These are phyloP conservation scores for Dicyrtoma fusca DNA, from an alignment of 2,888 invertebrate genomes.

Conservation along the genomic window DNA sequence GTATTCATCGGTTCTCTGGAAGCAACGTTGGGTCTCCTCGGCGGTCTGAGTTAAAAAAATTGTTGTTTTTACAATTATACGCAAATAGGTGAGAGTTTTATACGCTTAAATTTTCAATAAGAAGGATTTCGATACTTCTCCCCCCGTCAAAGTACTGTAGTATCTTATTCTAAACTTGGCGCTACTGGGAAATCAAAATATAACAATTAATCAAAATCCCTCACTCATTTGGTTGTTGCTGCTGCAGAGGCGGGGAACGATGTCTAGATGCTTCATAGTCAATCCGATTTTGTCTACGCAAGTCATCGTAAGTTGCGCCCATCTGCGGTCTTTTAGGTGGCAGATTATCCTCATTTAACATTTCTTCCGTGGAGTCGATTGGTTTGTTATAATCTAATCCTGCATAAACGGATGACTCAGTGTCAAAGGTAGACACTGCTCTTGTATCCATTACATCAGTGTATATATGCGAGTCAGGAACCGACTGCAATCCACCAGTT, in stretches of 20 bases:
- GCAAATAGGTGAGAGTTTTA: no score
- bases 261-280: constrained; percentile 64
- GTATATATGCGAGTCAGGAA: not conserved
- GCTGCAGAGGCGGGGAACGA: constrained; percentile 5
- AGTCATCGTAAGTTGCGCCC: constrained; percentile 70
- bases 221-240: constrained; percentile 29
- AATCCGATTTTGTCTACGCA: constrained; percentile 72
- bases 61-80: no score
- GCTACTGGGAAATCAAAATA: not conserved
- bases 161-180: no score
- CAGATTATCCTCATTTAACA: constrained; percentile 61
- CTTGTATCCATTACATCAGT: constrained; percentile 40
- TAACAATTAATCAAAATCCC: constrained; percentile 3
- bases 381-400: constrained; percentile 29
- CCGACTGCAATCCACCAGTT: constrained; percentile 26
- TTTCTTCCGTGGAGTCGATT: constrained; percentile 47
- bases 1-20: not conserved
- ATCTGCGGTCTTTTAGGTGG: constrained; percentile 60
- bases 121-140: no score
- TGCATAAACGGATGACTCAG: constrained; percentile 29
- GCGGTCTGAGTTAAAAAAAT: not conserved
- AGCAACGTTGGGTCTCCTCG: not conserved
- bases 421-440: constrained; percentile 46
- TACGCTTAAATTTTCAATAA: no score
- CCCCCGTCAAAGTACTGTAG: no score